phyloP scores from a whole-genome alignment of 2,113 vertebrate genomes.

The Peromyscus leucopus region DNA sequence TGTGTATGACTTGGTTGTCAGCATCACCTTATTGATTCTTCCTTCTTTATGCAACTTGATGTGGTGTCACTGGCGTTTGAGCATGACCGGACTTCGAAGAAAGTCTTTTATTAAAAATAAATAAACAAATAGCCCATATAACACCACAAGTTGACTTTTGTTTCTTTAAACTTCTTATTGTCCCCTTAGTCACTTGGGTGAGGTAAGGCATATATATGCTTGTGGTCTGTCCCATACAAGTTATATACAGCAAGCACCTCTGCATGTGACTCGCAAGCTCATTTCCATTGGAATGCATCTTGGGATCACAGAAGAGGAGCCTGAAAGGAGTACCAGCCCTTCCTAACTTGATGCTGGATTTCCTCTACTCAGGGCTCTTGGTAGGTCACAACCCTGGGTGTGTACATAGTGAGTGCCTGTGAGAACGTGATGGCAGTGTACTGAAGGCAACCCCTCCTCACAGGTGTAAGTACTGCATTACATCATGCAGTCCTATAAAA shows the following conservation, averaged over 20 bases:
- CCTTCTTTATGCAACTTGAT: background rate
- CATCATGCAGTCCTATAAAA: background rate
- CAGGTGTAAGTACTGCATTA: background rate
- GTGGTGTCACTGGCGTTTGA: background rate
- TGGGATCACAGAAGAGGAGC: background rate
- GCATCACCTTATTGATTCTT: background rate
- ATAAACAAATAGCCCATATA: background rate
- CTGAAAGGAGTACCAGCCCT: background rate
- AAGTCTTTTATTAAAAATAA: background rate
- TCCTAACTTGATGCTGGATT: background rate
- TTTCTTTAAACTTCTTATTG: background rate
- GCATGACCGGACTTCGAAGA: background rate
- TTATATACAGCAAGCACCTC: background rate
- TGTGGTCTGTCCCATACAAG: background rate
- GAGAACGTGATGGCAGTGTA: background rate
- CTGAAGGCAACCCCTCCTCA: background rate
- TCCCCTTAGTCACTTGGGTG: background rate
- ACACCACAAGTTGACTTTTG: background rate
- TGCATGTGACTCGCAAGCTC: background rate
- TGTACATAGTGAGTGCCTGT: background rate
- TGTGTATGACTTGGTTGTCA: background rate
- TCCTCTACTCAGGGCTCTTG: background rate
- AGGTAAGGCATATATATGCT: background rate
- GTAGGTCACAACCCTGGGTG: background rate
- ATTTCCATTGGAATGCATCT: background rate